Evolutionary conservation across 2,113 vertebrate species (phyloP), one percentile per base, ranked within the genome.

Genomic region (Poeciliopsis retropinna): DNA sequence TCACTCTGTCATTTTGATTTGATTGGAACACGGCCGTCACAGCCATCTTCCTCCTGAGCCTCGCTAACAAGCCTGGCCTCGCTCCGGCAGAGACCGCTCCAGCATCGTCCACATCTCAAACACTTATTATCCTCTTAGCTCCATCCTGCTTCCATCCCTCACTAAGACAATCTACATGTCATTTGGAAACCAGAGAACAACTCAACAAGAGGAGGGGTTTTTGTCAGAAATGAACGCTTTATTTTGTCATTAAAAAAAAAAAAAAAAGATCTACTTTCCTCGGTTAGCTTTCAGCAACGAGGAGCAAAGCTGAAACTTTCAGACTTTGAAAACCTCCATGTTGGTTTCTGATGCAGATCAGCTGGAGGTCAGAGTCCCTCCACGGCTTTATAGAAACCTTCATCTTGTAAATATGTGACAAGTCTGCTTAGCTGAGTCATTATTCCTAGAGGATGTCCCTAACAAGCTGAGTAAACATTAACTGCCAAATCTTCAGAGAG

Each of bases 1-100:
- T 90, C 91, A 91, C 70, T 75, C 84, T 89, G 90, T 89, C 87
- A 88, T 89, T 90, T 84, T 87, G 85, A 89, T 90, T 88, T 90
- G 90, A 92, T 91, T 89, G 88, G 86, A 89, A 70, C 86, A 67
- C 88, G 86, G 90, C 87, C 85, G 88, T 85, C 86, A 86, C 67
- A 70, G 73, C 76, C 81, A 61, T 87, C 79, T 72, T 83, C 81
- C 85, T 85, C 81, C 80, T 80, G 85, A 87, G 88, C 82, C 76
- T 67, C 80, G 7, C 87, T 87, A 91, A 92, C 91, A 88, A 90
- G 83, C 75, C 29, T 74, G 64, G 60, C 74, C 74, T 80, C 77
- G 68, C 80, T 69, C 71, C 54, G 84, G 66, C 75, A 72, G 70
- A 17, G 0, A 73, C 68, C 54, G 30, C 69, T 80, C 67, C 39